phyloP scores from a whole-genome alignment of 2,888 invertebrate genomes.

The Chrysina gloriosa region DNA sequence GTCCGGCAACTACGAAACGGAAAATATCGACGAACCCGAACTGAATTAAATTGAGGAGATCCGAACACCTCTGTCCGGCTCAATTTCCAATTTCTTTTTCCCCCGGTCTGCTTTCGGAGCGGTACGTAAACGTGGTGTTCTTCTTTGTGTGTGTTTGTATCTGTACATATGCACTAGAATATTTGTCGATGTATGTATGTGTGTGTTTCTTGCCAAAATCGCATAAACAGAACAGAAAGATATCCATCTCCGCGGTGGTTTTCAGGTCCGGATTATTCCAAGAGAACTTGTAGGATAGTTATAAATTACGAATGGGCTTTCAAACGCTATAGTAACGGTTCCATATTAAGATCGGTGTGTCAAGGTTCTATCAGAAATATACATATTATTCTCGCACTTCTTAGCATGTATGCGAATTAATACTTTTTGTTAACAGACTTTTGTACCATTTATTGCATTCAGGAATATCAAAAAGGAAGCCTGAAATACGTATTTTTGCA shows the following conservation, averaged over 20 bases:
- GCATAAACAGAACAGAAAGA: constrained; percentile 62
- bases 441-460: too few species aligned
- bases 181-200: neutral
- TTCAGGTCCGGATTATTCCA: constrained; percentile 16
- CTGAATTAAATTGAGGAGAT: constrained; percentile 58
- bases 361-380: too few species aligned
- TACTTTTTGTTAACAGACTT: too few species aligned
- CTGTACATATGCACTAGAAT: neutral
- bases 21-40: constrained; percentile 49
- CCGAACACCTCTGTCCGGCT: constrained; percentile 57
- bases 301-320: neutral
- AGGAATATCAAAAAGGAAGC: too few species aligned
- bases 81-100: constrained; percentile 58
- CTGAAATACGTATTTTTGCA: too few species aligned
- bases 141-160: neutral
- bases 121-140: neutral
- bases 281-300: neutral
- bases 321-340: too few species aligned
- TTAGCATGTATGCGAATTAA: too few species aligned
- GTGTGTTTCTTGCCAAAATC: constrained; percentile 47
- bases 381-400: too few species aligned
- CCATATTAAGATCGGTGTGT: too few species aligned
- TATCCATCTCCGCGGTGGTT: constrained; percentile 56
- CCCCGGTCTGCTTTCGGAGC: constrained; percentile 43
- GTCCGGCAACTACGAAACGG: constrained; percentile 38